Evolutionary conservation across 2,113 vertebrate species (phyloP).

Genomic region (Petromus typicus): DNA sequence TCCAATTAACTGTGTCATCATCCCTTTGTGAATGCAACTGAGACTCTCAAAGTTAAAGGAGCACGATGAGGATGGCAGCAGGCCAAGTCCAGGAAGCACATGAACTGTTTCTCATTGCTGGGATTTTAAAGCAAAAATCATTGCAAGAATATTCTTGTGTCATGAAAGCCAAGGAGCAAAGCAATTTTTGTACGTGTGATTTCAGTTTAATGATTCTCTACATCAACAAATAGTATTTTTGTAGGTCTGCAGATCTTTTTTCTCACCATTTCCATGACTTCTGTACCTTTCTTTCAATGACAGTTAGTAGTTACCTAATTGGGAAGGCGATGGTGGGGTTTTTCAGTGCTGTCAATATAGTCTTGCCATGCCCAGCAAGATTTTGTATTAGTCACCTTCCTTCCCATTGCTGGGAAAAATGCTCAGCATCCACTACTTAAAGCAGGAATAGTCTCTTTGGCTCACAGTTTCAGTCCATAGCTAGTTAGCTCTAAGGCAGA

Average conservation of each 20-base stretch:
- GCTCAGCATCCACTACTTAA: background rate
- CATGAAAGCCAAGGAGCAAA: background rate
- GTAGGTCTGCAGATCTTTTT: background rate
- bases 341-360: background rate
- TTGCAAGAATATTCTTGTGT: background rate
- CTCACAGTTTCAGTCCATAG: background rate
- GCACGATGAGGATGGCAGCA: background rate
- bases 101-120: background rate
- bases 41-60: conserved; percentile 52
- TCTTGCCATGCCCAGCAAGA: background rate
- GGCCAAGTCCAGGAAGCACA: background rate
- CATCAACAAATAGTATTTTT: background rate
- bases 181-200: background rate
- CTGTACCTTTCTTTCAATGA: background rate
- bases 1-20: conserved; percentile 65
- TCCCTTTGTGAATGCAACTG: conserved; percentile 33
- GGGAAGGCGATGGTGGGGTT: background rate
- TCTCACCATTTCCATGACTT: background rate
- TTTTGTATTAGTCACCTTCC: background rate
- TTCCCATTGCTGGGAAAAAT: background rate
- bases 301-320: background rate
- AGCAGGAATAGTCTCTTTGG: background rate
- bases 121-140: conserved; percentile 25
- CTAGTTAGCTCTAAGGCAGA: background rate
- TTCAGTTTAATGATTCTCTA: background rate